Base-by-base conservation (phyloP, 2,888 invertebrate genomes). In the Melipona beecheii region DNA sequence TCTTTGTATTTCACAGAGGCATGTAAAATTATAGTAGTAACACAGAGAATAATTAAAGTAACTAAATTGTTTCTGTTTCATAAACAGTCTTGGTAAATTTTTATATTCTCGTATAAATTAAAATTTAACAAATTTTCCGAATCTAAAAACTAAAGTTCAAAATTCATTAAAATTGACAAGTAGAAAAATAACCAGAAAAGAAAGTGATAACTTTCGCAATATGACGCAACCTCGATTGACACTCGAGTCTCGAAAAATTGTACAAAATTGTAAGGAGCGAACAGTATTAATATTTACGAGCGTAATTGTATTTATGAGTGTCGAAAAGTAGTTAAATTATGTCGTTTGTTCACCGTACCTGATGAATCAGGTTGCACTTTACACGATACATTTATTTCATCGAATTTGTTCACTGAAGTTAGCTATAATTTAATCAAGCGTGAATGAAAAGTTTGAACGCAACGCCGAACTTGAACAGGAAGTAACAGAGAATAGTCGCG, bases 201-300 rank as follows among this genome's bases (percentile, higher is more conserved):
- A 54, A 69, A 58, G 49, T 17, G 19, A 9, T 19, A 50, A 52
- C 19, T 81, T 80, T 80, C 81, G 21, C 81, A 74, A 80, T 56
- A 58, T 81, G 62, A 64, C 64, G 81, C 74, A 81, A 81, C 17
- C 27, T 21, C 68, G 21, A n/a, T 2, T n/a, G n/a, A 19, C 13
- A 2, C 15, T 52, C 24, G 9, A 21, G 58, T 68, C 4, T 15
- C 11, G 11, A 52, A 68, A 68, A 68, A 62, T 69, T 81, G 43
- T 17, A 43, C 21, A 58, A 72, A 73, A 15, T 50, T 4, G 3
- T 36, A 52, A 52, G 2, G 2, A 31, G 65, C 15, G 21, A 78
- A n/a, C 15, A 52, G 43, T 72, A 49, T 27, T 58, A 52, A 31
- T 43, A 4, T 66, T 21, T 6, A 17, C 2, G 43, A 43, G 36